A percentile compares a stretch with the other conserved stretches of the same genome.
Conservation (phyloP, 2,797 vertebrate genomes). For the Xenops minutus region DNA sequence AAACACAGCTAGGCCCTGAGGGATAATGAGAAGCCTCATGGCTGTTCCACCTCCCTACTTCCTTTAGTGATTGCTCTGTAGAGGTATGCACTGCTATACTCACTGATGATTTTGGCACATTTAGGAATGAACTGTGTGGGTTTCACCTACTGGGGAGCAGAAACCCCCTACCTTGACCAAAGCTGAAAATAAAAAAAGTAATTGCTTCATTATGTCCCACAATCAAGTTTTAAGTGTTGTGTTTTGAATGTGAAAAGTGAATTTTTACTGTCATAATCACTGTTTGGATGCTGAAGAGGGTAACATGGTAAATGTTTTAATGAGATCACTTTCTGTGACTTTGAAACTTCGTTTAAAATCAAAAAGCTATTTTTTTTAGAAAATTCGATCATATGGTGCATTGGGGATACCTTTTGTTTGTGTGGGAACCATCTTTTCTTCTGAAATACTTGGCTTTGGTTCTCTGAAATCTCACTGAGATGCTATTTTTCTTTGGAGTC, state of each 20-base stretch:
- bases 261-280: neutral
- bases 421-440: neutral
- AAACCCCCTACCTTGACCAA: neutral
- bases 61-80: neutral
- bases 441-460: neutral
- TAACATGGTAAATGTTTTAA: neutral
- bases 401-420: neutral
- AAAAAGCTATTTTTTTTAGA: neutral
- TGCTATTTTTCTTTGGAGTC: neutral
- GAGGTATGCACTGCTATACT: neutral
- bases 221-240: neutral
- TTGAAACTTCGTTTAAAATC: neutral
- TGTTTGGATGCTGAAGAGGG: neutral
- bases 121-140: neutral
- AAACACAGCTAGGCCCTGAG: constrained; percentile 1
- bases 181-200: neutral
- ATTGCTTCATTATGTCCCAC: neutral
- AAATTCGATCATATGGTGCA: neutral
- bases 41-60: neutral
- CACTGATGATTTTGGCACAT: neutral
- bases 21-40: neutral
- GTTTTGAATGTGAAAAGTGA: neutral
- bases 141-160: neutral
- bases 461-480: neutral
- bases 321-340: neutral